These are phyloP conservation scores for Mesoligia furuncula DNA, from an alignment of 2,888 invertebrate species.

Conservation along the genomic window DNA sequence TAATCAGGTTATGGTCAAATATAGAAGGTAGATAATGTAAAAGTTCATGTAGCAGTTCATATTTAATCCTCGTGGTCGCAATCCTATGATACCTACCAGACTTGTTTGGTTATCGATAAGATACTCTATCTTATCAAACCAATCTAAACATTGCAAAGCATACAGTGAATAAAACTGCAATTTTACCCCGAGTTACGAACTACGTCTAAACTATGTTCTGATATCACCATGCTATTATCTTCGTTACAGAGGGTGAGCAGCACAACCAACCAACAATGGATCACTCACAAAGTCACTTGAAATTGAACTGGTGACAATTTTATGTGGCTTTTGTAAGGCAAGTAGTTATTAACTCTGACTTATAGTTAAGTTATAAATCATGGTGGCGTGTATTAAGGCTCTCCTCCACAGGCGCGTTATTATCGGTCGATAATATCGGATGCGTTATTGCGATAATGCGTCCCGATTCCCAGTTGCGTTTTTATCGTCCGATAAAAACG, in stretches of 20 bases:
- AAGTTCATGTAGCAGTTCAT: too few species aligned
- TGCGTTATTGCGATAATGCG: too few species aligned
- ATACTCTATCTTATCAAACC: slow-evolving; percentile 20
- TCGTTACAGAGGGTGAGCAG: slow-evolving; percentile 55
- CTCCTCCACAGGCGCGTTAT: too few species aligned
- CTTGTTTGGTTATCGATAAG: not conserved
- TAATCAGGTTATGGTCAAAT: too few species aligned
- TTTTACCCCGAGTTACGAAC: slow-evolving; percentile 14
- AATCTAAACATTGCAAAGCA: slow-evolving; percentile 26
- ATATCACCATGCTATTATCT: slow-evolving; percentile 32
- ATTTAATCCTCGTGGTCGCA: too few species aligned
- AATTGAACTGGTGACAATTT: slow-evolving; percentile 30
- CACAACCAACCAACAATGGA: slow-evolving; percentile 26
- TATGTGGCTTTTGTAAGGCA: slow-evolving; percentile 4
- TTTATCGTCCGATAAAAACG: too few species aligned
- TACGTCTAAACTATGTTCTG: slow-evolving; percentile 35
- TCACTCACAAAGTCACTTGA: slow-evolving; percentile 13
- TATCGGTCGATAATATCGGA: too few species aligned
- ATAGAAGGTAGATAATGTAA: too few species aligned
- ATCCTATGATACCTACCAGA: not conserved
- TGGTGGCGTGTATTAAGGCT: slow-evolving; percentile 3
- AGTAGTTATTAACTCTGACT: slow-evolving; percentile 37
- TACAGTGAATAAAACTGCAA: slow-evolving; percentile 22
- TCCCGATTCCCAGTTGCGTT: too few species aligned
- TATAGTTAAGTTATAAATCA: slow-evolving; percentile 40